Base-by-base conservation (phyloP, 2,113 vertebrate species). In the Sialia sialis region DNA sequence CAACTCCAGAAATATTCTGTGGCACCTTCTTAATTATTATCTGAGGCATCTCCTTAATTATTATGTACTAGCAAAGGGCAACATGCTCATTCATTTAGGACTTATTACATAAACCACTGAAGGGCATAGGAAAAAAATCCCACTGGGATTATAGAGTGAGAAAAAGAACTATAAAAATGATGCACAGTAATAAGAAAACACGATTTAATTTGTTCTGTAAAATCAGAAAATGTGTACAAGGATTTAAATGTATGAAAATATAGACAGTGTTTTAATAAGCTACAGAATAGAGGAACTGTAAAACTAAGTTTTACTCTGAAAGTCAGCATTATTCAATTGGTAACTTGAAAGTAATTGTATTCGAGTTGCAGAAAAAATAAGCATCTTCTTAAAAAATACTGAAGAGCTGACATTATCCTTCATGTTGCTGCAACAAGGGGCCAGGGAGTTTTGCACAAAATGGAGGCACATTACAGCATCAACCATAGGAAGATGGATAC, bases 111-210 rank as follows among this genome's bases (percentile, higher is more conserved):
- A 64, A 48, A 4, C 18, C 77, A 75, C 56, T 72, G 52, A 87
- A 84, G 56, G 77, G 29, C 27, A 74, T 0, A 62, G 41, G 51
- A 75, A 89, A 70, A 91, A 81, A 60, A 51, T 32, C 59, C 70
- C 79, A 74, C 59, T 59, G 66, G 64, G 51, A 86, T 59, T 80
- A 75, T 3, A 38, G 27, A 70, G 68, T 63, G 66, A 87, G 69
- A 86, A 79, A 87, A 81, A 86, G 29, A 81, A 58, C 84, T 78
- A 58, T 62, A 84, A 95, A 90, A 70, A 86, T 46, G 4, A 74
- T 66, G 39, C 63, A 77, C 22, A 20, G 60, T 43, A 86, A 81
- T 43, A 88, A 67, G 30, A 89, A 92, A 80, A 43, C 56, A 84
- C 7, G 23, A 30, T 72, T 70, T 48, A 92, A 39, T 48, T 80